A percentile compares a stretch with the other conserved stretches of the same genome.
Evolutionary conservation across 2,888 invertebrate species (phyloP).

Genomic region (Microctonus brassicae): DNA sequence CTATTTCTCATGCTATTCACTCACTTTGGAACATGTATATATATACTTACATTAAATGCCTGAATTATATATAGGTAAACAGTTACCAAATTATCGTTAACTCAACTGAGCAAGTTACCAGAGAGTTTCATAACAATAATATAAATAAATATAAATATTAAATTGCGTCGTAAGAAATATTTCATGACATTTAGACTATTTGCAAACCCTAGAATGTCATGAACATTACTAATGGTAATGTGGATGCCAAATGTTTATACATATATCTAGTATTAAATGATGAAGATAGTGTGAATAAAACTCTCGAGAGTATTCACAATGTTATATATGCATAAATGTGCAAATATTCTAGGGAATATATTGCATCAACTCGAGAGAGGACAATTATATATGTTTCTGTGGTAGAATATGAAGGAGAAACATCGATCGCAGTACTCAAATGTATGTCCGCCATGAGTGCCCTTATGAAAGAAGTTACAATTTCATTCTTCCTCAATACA

Average conservation of each 20-base stretch:
- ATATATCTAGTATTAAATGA: too few species aligned
- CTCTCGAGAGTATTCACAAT: neutral
- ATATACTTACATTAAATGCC: too few species aligned
- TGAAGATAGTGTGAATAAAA: neutral
- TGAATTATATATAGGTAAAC: too few species aligned
- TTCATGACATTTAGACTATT: neutral
- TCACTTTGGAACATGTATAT: too few species aligned
- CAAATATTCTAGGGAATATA: neutral
- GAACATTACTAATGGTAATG: neutral
- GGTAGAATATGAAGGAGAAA: neutral
- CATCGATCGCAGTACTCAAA: constrained; percentile 18
- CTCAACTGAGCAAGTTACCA: too few species aligned
- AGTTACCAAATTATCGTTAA: too few species aligned
- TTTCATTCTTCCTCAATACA: neutral
- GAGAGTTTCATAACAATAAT: too few species aligned
- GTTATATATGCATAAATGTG: neutral
- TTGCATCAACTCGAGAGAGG: neutral
- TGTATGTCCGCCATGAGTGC: constrained; percentile 20
- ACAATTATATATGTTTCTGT: neutral
- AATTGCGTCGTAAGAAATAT: neutral
- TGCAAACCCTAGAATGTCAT: neutral
- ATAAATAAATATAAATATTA: neutral
- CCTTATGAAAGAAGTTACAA: neutral
- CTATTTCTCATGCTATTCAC: neutral
- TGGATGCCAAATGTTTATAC: neutral